Base-by-base conservation (phyloP, 2,888 invertebrate species). In the Lasioglossum morio region DNA sequence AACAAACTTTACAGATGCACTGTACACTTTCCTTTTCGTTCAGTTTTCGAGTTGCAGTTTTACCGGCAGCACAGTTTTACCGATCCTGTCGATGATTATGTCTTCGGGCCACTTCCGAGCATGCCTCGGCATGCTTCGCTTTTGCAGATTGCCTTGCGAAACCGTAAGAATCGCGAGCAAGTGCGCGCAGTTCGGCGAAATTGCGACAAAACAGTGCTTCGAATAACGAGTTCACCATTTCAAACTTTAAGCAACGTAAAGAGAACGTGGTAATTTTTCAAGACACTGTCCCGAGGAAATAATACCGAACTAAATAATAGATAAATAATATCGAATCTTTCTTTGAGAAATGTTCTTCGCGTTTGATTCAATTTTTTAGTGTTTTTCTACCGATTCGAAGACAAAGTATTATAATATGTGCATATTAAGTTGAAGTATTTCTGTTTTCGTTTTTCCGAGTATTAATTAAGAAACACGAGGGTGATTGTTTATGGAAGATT, bases 1-100 rank as follows among this genome's bases (percentile, higher is more conserved):
- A 60, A 37, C 27, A 16, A 16, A 16, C 23, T 8, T 23, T 5
- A 43, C 40, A 57, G 46, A 77, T 60, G 34, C 78, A 74, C 69
- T 70, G 16, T 77, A 53, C 83, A 78, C 84, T 85, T 79, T 79
- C 66, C 63, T 72, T 73, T 73, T 72, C 75, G 53, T 66, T 72
- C 53, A 66, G 27, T 60, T 72, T 76, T 34, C 48, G 43, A 19
- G 53, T 16, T 37, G 14, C 84, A 34, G 72, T 79, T 75, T 77
- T 46, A 46, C 46, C 40, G 40, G 40, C 40, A 10, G 10, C 40
- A 40, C n/a, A 30, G 7, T 48, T 48, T 48, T 48, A 19, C 19
- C 48, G 27, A 60, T 77, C 23, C 74, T 82, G 70, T 40, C 53
- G 69, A 4, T 23, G 60, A 70, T 84, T 84, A 78, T 74, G 23